These are phyloP conservation scores for Hippocampus comes DNA, from an alignment of 2,113 vertebrate species.

Conservation along the genomic window DNA sequence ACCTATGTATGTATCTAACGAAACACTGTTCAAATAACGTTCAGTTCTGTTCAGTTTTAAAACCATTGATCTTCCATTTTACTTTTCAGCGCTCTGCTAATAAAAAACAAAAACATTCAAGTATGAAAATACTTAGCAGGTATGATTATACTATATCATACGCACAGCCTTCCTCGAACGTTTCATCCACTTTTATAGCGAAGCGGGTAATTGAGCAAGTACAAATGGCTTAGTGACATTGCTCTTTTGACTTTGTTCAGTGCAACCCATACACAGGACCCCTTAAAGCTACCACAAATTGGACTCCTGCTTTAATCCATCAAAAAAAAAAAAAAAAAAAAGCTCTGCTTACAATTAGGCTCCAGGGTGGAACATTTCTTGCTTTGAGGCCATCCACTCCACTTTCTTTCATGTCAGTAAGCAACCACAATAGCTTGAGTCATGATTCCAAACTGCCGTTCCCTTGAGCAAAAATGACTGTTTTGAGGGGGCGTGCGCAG, in stretches of 20 bases:
- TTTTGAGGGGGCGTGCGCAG: constrained; percentile 47
- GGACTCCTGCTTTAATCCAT: constrained; percentile 72
- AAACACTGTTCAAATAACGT: no score
- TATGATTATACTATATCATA: neutral
- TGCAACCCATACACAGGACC: constrained; percentile 48
- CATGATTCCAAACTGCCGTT: constrained; percentile 65
- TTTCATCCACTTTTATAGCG: constrained; percentile 53
- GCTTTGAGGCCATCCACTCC: constrained; percentile 48
- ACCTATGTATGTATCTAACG: no score
- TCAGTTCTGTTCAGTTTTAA: no score
- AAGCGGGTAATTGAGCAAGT: constrained; percentile 69
- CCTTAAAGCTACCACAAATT: constrained; percentile 68
- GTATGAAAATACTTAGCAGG: no score
- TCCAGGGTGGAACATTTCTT: constrained; percentile 59
- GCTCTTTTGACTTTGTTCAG: constrained; percentile 68
- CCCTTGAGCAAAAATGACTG: constrained; percentile 55
- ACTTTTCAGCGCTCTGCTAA: no score
- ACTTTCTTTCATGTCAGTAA: constrained; percentile 64
- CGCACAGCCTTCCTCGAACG: neutral
- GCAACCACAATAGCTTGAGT: constrained; percentile 59
- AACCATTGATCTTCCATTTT: no score
- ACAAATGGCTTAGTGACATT: constrained; percentile 70
- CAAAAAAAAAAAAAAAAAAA: constrained; percentile 59
- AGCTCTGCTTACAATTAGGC: constrained; percentile 64
- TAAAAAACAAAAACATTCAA: no score